Conservation (phyloP, 2,797 vertebrate genomes). For the Hirundo rustica region DNA sequence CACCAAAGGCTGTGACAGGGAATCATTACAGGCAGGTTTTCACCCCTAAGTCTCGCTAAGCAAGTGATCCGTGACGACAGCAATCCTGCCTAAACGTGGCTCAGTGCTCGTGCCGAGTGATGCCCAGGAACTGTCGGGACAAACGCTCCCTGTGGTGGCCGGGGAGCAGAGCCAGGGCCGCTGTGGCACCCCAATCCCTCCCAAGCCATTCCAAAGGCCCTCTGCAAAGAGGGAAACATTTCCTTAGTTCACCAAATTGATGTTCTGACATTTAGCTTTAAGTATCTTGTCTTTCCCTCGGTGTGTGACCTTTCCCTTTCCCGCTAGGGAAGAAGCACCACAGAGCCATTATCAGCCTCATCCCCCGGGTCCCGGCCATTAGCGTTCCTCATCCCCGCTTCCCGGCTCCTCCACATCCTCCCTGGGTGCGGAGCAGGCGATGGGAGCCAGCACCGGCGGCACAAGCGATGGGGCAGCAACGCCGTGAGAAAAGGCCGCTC, state of each 20-base stretch:
- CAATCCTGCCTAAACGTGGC: fast-evolving
- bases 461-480: neutral
- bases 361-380: neutral
- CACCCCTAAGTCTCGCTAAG: neutral
- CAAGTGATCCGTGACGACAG: neutral
- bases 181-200: neutral
- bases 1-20: neutral
- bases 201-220: fast-evolving
- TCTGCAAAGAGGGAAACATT: neutral
- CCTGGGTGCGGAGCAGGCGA: fast-evolving
- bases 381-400: neutral
- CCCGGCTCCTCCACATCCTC: neutral
- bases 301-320: slow-evolving; percentile 54
- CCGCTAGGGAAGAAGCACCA: neutral
- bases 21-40: neutral
- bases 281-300: slow-evolving; percentile 44
- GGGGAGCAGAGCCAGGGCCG: neutral
- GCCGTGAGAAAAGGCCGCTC: neutral
- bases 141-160: fast-evolving
- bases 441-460: neutral
- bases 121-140: neutral
- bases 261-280: slow-evolving; percentile 67
- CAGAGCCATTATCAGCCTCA: neutral
- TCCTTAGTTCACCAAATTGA: slow-evolving; percentile 31
- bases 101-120: neutral